phyloP scores from a whole-genome alignment of 2,797 vertebrate genomes.

The Etheostoma nigrum region DNA sequence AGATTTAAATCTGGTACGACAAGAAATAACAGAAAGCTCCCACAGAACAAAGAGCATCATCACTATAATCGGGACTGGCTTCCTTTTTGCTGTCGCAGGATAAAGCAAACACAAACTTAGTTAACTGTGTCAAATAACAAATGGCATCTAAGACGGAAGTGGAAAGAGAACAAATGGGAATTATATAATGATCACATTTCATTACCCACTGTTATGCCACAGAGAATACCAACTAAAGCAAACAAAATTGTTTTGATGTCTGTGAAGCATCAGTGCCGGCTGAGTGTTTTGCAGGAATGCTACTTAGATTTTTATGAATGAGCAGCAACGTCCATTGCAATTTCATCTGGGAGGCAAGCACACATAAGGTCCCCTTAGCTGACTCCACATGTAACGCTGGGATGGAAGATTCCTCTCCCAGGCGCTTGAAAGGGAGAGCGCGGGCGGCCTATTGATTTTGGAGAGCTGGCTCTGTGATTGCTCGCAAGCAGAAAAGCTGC shows the following conservation, averaged over 20 bases:
- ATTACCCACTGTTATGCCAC: constrained; percentile 79
- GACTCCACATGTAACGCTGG: constrained; percentile 37
- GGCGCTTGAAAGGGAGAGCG: constrained; percentile 30
- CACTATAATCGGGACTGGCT: constrained; percentile 31
- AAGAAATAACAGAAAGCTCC: background rate
- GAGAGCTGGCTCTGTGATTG: constrained; percentile 69
- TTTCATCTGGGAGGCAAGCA: constrained; percentile 55
- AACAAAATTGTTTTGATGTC: constrained; percentile 78
- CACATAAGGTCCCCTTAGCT: constrained; percentile 44
- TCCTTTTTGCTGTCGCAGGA: constrained; percentile 58
- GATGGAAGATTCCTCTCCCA: constrained; percentile 26
- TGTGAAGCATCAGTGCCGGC: constrained; percentile 65
- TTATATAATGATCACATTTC: constrained; percentile 81
- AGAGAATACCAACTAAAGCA: constrained; percentile 79
- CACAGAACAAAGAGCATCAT: constrained; percentile 8
- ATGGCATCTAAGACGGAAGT: constrained; percentile 68
- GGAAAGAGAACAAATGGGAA: constrained; percentile 77
- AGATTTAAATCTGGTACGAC: background rate
- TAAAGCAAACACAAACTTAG: constrained; percentile 58
- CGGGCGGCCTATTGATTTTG: constrained; percentile 71
- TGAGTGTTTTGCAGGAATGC: constrained; percentile 63
- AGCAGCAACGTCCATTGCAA: constrained; percentile 68
- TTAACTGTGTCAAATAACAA: constrained; percentile 77
- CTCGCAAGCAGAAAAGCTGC: constrained; percentile 64
- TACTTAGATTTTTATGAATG: constrained; percentile 77